Evolutionary conservation across 1,140 invertebrate species (phyloP).

Genomic region (Zaprionus gabonicus): DNA sequence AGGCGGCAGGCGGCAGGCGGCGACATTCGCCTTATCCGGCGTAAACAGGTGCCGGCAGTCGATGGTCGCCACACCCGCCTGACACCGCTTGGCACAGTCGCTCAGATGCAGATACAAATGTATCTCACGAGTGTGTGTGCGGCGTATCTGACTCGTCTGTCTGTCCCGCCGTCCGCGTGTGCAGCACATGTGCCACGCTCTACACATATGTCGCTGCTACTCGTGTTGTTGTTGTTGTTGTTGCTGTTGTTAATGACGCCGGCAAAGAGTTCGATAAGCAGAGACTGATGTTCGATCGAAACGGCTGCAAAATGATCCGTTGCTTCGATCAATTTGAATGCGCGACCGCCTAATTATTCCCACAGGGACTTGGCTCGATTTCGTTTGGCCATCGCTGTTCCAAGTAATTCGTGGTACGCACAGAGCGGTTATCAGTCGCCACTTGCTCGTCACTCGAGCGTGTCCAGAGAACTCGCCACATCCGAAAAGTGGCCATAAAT

Average conservation of each 20-base stretch:
- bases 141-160: background rate
- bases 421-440: conserved; percentile 26
- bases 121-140: conserved; percentile 7
- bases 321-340: conserved; percentile 30
- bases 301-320: conserved; percentile 36
- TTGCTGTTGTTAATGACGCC: conserved; percentile 42
- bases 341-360: conserved; percentile 69
- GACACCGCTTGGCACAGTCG: conserved; percentile 70
- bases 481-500: conserved; percentile 53
- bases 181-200: conserved; percentile 31
- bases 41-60: conserved; percentile 53
- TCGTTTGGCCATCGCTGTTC: background rate
- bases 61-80: conserved; percentile 40
- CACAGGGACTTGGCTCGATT: conserved; percentile 35
- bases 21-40: background rate
- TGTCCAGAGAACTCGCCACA: conserved; percentile 3
- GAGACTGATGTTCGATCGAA: conserved; percentile 8
- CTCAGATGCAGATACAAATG: conserved; percentile 21
- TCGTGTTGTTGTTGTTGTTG: conserved; percentile 11
- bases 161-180: conserved; percentile 15
- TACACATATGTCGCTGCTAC: conserved; percentile 31
- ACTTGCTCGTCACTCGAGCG: conserved; percentile 23
- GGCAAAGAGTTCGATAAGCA: conserved; percentile 28
- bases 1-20: background rate
- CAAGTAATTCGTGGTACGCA: background rate